Conservation (phyloP, 2,888 invertebrate genomes). For the Rhagium mordax region DNA sequence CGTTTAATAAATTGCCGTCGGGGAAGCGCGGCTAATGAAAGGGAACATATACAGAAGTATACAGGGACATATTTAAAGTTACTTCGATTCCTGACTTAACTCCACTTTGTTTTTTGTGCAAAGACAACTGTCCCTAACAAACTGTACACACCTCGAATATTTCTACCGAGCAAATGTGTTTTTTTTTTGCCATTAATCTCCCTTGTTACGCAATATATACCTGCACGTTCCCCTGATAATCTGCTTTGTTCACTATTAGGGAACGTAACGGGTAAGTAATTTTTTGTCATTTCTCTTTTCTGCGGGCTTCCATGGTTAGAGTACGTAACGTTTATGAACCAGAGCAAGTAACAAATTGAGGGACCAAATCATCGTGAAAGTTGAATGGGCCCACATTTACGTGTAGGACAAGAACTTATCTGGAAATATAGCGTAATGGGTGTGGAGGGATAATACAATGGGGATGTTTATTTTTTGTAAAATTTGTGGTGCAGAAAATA, state of each 20-base stretch:
- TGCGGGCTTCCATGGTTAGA: neutral
- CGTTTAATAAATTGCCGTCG: too few relatives aligned
- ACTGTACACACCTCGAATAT: too few relatives aligned
- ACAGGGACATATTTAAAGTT: too few relatives aligned
- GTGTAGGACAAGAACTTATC: neutral
- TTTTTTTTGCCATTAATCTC: too few relatives aligned
- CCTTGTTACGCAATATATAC: neutral
- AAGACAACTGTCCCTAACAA: too few relatives aligned
- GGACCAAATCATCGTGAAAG: neutral
- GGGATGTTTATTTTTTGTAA: neutral
- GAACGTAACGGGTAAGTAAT: neutral
- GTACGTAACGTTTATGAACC: constrained; percentile 12
- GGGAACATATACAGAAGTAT: too few relatives aligned
- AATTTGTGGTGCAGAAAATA: neutral
- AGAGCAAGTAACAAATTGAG: constrained; percentile 2
- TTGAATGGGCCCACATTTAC: neutral
- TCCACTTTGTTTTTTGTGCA: too few relatives aligned
- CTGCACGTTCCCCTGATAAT: neutral
- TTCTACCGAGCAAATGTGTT: too few relatives aligned
- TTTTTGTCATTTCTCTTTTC: neutral
- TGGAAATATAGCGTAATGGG: neutral
- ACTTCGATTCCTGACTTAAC: too few relatives aligned
- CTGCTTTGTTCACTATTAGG: neutral
- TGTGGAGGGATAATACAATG: neutral
- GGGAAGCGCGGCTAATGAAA: too few relatives aligned